phyloP scores from a whole-genome alignment of 2,888 invertebrate genomes.

The Drosophila parthenogenetica region DNA sequence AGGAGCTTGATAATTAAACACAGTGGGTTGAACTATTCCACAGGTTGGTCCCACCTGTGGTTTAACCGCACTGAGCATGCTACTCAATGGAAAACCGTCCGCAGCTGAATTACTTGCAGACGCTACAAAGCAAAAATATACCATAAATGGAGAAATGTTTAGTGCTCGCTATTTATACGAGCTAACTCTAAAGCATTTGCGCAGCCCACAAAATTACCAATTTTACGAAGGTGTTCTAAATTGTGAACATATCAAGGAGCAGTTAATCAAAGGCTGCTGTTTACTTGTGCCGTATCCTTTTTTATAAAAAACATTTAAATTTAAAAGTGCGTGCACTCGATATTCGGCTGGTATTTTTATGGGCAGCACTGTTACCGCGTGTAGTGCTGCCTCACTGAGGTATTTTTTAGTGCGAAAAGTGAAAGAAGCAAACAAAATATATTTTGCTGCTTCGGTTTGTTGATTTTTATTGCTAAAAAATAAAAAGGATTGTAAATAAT shows the following conservation, averaged over 20 bases:
- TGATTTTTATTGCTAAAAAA: background rate
- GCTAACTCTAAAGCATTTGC: slow-evolving; percentile 74
- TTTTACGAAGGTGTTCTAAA: slow-evolving; percentile 85
- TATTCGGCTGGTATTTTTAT: slow-evolving; percentile 3
- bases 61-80: slow-evolving; percentile 93
- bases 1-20: no score
- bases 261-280: slow-evolving; percentile 84
- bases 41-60: slow-evolving; percentile 92
- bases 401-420: slow-evolving; percentile 47
- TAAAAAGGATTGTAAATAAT: slow-evolving; percentile 1
- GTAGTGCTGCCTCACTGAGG: slow-evolving; percentile 28
- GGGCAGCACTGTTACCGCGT: slow-evolving; percentile 34
- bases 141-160: slow-evolving; percentile 95
- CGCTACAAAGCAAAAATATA: slow-evolving; percentile 88
- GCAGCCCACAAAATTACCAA: slow-evolving; percentile 57
- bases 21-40: no score
- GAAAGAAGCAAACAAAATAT: slow-evolving; percentile 26
- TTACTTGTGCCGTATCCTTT: slow-evolving; percentile 87
- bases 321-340: slow-evolving; percentile 1
- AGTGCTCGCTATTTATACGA: slow-evolving; percentile 90
- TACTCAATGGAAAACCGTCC: slow-evolving; percentile 86
- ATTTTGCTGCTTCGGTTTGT: slow-evolving; percentile 11
- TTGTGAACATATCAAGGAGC: slow-evolving; percentile 84
- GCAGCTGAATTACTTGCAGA: slow-evolving; percentile 87
- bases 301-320: slow-evolving; percentile 23